Evolutionary conservation across 2,888 invertebrate species (phyloP).

Genomic region (Hydrotaea diabolus): DNA sequence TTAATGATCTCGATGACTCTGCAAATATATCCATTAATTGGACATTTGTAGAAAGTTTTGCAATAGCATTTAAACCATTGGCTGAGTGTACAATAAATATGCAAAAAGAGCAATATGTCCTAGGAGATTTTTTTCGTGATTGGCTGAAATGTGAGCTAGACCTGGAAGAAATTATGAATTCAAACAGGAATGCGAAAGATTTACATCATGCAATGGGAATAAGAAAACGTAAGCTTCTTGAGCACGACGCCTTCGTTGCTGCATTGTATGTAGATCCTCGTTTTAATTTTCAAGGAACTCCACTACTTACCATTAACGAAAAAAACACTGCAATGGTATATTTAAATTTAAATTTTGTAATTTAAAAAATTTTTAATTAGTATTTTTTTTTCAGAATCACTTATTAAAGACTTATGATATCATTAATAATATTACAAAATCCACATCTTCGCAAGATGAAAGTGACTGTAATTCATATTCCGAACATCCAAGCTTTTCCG

Average conservation of each 20-base stretch:
- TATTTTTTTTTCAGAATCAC: constrained; percentile 12
- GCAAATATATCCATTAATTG: constrained; percentile 24
- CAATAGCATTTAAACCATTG: constrained; percentile 21
- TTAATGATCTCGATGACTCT: constrained; percentile 16
- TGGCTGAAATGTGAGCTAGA: not conserved
- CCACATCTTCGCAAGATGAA: constrained; percentile 28
- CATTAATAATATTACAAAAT: not conserved
- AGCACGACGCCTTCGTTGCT: constrained; percentile 21
- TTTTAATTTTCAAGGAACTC: constrained; percentile 33
- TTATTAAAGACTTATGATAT: constrained; percentile 1
- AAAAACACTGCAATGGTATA: not conserved
- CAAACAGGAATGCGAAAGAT: not conserved
- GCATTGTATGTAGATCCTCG: constrained; percentile 21
- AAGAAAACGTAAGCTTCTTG: constrained; percentile 30
- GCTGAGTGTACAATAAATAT: constrained; percentile 12
- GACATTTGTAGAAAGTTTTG: constrained; percentile 14
- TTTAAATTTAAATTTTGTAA: constrained; percentile 12
- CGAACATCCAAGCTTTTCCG: not conserved
- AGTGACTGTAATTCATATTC: constrained; percentile 2
- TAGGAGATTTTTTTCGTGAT: too few relatives aligned
- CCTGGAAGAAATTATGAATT: not conserved
- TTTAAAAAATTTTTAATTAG: constrained; percentile 8
- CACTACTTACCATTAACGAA: constrained; percentile 11
- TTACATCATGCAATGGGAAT: constrained; percentile 12
- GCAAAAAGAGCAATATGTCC: not conserved